Evolutionary conservation across 2,888 invertebrate species (phyloP), one percentile per base, ranked within the genome.

Genomic region (Cheilosia impressa): DNA sequence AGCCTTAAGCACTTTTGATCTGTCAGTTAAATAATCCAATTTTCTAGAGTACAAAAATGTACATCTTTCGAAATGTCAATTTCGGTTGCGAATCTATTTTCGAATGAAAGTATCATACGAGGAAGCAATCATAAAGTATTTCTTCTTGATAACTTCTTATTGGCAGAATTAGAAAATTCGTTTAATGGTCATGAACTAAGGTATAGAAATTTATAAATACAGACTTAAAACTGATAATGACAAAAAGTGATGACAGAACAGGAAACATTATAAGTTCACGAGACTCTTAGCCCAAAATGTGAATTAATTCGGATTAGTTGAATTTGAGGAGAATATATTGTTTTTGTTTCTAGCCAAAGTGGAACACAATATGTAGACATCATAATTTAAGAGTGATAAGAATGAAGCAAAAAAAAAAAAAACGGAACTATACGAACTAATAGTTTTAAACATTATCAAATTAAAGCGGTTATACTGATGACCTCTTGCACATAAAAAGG

Each of bases 231-330:
- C 65, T 58, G 78, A 77, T 82, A 78, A 55, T 52, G 60, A 52
- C 13, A 38, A 13, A 22, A 58, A 43, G 50, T 17, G 34, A 68
- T 78, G 78, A 78, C 62, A 62, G 41, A 76, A 71, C 84, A 84
- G 84, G 84, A 84, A 84, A 66, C 58, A 80, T 34, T 58, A 53
- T n/a, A 58, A 73, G 72, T 78, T 83, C 73, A 84, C 47, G 47
- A 73, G 62, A 73, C 57, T 68, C 52, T 53, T 73, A 31, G n/a
- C 31, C 38, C 6, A 68, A 78, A 68, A 57, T 66, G 52, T 53
- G n/a, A 60, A 66, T 52, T 53, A 55, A 62, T 60, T 58, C 0
- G 31, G 41, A 78, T 66, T 58, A 60, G 52, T 43, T 53, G 19
- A n/a, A 13, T n/a, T 19, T 13, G 34, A 58, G 60, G 47, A 47